phyloP scores from a whole-genome alignment of 2,113 vertebrate genomes.

The human (Homo sapiens) region GRCh38 chr1:93698001-93698500 shows the following conservation, averaged over 20 bases:
- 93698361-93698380: background rate
- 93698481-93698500: background rate
- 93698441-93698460: background rate
- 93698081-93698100: background rate
- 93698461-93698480: background rate
- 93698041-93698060: background rate
- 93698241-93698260: background rate
- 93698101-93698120: background rate
- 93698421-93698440: background rate
- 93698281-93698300: background rate
- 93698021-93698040: background rate
- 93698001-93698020: background rate
- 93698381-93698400: background rate
- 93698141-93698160: background rate
- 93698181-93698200: background rate
- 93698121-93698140: background rate
- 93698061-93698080: background rate
- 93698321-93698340: background rate
- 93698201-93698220: background rate
- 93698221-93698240: background rate
- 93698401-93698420: background rate
- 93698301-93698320: background rate
- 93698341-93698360: background rate
- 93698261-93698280: background rate
- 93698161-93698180: background rate